Percentiles rank a stretch among this genome's conserved stretches.
Evolutionary conservation across 2,888 invertebrate species (phyloP).

Genomic region (Epistrophe eligans): DNA sequence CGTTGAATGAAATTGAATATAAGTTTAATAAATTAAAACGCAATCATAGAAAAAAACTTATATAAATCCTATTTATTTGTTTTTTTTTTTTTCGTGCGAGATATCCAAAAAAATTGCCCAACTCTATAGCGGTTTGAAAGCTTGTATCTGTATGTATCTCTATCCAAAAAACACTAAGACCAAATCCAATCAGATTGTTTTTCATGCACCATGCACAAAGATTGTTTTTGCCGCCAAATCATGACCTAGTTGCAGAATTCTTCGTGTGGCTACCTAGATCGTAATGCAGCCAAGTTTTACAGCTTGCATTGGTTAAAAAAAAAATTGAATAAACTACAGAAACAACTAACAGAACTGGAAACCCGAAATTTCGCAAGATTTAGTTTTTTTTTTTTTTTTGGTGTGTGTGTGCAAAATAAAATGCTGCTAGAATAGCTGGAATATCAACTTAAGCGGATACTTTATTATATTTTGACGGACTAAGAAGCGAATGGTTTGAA

Average conservation of each 20-base stretch:
- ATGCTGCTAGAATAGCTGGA: constrained; percentile 66
- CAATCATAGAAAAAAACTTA: constrained; percentile 8
- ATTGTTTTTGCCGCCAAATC: constrained; percentile 60
- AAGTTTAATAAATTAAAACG: neutral
- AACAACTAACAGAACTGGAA: constrained; percentile 62
- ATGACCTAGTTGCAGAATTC: constrained; percentile 73
- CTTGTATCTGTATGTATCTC: neutral
- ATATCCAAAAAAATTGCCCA: constrained; percentile 31
- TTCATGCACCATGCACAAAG: constrained; percentile 59
- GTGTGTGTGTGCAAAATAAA: constrained; percentile 53
- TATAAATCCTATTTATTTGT: neutral
- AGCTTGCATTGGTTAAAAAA: constrained; percentile 27
- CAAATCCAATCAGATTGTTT: constrained; percentile 52
- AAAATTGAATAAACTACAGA: constrained; percentile 1
- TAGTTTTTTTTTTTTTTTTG: constrained; percentile 22
- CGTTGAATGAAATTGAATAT: constrained; percentile 1
- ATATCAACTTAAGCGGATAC: constrained; percentile 58
- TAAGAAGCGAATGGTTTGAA: constrained; percentile 46
- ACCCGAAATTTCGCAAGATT: constrained; percentile 68
- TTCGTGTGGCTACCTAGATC: constrained; percentile 59
- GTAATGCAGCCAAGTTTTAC: constrained; percentile 41
- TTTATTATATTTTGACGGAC: constrained; percentile 38
- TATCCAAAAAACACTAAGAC: constrained; percentile 7
- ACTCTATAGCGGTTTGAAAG: neutral
- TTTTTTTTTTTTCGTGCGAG: neutral